These are phyloP conservation scores for Peribatodes rhomboidaria DNA, from an alignment of 2,888 invertebrate genomes.

Conservation along the genomic window DNA sequence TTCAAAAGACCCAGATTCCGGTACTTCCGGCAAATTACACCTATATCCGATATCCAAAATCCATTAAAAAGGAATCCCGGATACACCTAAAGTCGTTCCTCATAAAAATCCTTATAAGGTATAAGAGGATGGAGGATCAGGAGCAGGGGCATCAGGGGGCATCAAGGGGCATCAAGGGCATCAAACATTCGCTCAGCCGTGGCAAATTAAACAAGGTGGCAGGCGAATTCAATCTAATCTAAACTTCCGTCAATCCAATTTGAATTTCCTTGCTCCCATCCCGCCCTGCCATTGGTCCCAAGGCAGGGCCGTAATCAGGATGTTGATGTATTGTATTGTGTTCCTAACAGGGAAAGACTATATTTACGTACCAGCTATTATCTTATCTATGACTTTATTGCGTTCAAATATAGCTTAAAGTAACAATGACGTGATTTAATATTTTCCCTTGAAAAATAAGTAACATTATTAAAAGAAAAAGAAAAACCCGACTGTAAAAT, in stretches of 20 bases:
- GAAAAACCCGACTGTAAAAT: no score
- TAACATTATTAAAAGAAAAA: no score
- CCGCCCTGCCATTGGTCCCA: conserved; percentile 51
- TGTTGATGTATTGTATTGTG: conserved; percentile 27
- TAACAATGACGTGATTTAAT: no score
- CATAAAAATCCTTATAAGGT: conserved; percentile 30
- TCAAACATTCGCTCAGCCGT: conserved; percentile 61
- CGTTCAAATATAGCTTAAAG: neutral
- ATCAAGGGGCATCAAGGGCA: conserved; percentile 26
- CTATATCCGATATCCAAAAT: conserved; percentile 28
- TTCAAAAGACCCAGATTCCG: conserved; percentile 1
- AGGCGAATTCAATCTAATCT: conserved; percentile 83
- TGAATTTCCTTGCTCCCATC: conserved; percentile 70
- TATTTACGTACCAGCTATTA: neutral
- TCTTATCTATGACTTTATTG: neutral
- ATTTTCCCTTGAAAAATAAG: conserved; percentile 1
- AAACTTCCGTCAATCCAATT: conserved; percentile 85
- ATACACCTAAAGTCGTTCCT: conserved; percentile 22
- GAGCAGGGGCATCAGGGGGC: conserved; percentile 22
- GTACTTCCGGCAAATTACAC: conserved; percentile 20
- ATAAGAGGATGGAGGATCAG: conserved; percentile 16
- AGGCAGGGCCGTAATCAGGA: conserved; percentile 42
- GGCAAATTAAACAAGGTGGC: conserved; percentile 83
- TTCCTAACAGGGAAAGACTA: conserved; percentile 5
- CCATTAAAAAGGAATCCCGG: conserved; percentile 27